Conservation (phyloP, 2,113 vertebrate species). For the Melierax canorus region DNA sequence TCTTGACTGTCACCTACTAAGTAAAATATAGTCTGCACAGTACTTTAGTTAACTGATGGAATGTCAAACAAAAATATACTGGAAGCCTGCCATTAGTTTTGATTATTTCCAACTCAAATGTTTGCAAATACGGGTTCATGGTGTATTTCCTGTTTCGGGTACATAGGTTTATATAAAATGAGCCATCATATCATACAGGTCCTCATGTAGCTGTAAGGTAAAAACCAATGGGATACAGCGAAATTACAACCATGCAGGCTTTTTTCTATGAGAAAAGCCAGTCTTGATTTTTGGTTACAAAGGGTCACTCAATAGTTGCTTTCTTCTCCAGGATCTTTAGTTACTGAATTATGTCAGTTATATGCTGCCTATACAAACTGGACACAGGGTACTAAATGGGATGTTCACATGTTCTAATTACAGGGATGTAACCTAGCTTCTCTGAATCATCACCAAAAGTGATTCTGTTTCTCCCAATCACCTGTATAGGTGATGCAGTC, state of each 20-base stretch:
- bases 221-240: neutral
- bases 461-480: neutral
- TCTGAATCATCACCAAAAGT: neutral
- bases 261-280: neutral
- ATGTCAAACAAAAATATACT: neutral
- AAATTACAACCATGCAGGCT: neutral
- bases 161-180: neutral
- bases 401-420: neutral
- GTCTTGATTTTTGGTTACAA: neutral
- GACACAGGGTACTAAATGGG: neutral
- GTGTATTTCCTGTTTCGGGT: neutral
- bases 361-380: neutral
- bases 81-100: neutral
- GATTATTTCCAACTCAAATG: neutral
- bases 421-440: neutral
- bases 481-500: neutral
- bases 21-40: neutral
- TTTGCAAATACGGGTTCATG: neutral
- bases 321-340: neutral
- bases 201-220: neutral
- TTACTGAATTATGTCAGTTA: neutral
- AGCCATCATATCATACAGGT: neutral
- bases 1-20: neutral
- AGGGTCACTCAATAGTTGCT: neutral
- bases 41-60: neutral